These are phyloP conservation scores for Apaloderma vittatum DNA, from an alignment of 2,113 vertebrate genomes.

Conservation along the genomic window DNA sequence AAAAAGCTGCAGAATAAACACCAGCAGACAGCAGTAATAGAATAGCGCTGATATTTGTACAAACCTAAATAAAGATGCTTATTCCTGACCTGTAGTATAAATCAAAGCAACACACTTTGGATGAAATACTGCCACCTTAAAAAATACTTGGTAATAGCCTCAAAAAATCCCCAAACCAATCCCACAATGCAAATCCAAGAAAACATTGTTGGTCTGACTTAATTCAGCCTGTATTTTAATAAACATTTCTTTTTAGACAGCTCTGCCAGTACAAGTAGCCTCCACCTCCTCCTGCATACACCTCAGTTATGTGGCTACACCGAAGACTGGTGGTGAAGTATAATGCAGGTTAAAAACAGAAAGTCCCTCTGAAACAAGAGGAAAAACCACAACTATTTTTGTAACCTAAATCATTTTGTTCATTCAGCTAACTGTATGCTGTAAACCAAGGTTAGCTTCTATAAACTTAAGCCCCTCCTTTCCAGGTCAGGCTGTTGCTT, in stretches of 20 bases:
- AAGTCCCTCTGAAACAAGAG: background rate
- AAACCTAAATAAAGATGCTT: background rate
- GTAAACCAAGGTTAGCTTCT: background rate
- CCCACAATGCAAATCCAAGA: background rate
- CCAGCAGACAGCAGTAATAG: background rate
- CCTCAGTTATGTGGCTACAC: conserved; percentile 1
- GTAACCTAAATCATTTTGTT: background rate
- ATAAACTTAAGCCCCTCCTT: background rate
- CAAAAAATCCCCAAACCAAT: no score
- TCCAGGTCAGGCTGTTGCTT: conserved; percentile 10
- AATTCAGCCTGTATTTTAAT: background rate
- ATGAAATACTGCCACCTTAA: background rate
- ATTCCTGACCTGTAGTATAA: background rate
- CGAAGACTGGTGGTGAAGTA: background rate
- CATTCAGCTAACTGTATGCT: background rate
- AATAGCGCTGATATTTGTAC: background rate
- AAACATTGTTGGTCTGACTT: background rate
- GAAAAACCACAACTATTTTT: background rate
- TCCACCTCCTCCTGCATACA: background rate
- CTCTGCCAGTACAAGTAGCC: conserved; percentile 13
- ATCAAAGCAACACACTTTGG: background rate
- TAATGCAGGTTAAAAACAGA: background rate
- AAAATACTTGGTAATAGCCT: background rate
- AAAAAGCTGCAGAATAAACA: background rate
- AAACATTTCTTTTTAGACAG: conserved; percentile 1